These are phyloP conservation scores for Austrolebias charrua DNA, from an alignment of 2,797 vertebrate species.

Conservation along the genomic window DNA sequence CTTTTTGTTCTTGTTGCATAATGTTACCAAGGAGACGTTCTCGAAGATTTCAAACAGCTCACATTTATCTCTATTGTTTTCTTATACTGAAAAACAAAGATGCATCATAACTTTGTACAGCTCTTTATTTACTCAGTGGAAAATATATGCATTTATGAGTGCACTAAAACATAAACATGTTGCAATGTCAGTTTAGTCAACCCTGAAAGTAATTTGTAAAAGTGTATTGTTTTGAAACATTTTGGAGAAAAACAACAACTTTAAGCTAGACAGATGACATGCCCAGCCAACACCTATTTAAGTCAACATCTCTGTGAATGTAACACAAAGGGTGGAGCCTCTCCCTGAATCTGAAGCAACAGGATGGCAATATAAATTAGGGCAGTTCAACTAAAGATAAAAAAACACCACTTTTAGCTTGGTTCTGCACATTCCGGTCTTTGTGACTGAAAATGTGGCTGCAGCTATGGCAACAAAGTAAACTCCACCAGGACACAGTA, in stretches of 20 bases:
- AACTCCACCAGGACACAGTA: slow-evolving; percentile 65
- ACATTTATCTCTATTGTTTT: slow-evolving; percentile 11
- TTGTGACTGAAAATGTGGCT: slow-evolving; percentile 39
- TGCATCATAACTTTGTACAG: not conserved
- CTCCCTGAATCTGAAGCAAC: slow-evolving; percentile 1
- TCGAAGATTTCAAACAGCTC: slow-evolving; percentile 4
- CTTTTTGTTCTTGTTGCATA: slow-evolving; percentile 16
- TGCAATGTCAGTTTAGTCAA: not conserved
- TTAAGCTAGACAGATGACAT: not conserved
- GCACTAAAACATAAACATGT: not conserved
- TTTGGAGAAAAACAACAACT: not conserved
- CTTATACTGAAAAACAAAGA: not conserved
- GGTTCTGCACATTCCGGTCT: slow-evolving; percentile 31
- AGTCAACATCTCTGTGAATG: slow-evolving; percentile 12
- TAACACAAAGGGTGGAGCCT: not conserved
- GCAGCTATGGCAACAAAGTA: slow-evolving; percentile 73
- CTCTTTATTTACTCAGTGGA: not conserved
- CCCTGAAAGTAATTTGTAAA: not conserved
- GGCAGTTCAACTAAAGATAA: slow-evolving; percentile 7
- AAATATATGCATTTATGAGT: not conserved
- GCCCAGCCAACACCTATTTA: not conserved
- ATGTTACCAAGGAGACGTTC: slow-evolving; percentile 4
- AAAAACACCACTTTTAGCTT: slow-evolving; percentile 52
- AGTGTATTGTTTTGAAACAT: not conserved
- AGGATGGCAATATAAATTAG: slow-evolving; percentile 6